Evolutionary conservation across 2,797 vertebrate species (phyloP).

Genomic region (Eulemur rubriventer): DNA sequence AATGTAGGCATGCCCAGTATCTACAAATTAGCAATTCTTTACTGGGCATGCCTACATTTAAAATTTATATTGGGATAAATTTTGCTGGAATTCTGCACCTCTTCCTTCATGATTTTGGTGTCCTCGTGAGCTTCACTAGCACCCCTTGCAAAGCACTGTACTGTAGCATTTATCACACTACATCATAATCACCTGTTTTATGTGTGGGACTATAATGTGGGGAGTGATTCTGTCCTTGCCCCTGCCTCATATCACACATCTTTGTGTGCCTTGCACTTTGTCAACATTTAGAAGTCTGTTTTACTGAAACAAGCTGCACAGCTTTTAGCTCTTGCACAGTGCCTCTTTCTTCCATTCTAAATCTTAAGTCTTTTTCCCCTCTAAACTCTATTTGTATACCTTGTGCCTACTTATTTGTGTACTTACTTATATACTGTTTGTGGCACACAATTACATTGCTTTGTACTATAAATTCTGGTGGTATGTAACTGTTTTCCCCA

Average conservation of each 20-base stretch:
- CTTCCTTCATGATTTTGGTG: neutral
- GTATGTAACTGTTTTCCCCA: neutral
- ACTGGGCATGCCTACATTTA: neutral
- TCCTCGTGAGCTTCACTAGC: neutral
- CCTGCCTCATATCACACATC: neutral
- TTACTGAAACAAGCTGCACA: neutral
- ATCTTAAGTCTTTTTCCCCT: neutral
- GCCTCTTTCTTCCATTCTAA: neutral
- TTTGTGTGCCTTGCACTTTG: neutral
- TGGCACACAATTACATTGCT: neutral
- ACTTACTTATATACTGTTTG: neutral
- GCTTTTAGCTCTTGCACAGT: neutral
- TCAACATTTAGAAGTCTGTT: neutral
- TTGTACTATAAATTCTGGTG: neutral
- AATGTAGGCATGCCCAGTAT: neutral
- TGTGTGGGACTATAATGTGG: neutral
- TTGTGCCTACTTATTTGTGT: neutral
- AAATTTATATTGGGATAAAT: neutral
- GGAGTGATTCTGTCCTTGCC: neutral
- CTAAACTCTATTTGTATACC: neutral
- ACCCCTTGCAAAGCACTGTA: neutral
- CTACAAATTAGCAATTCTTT: neutral
- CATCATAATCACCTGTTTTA: neutral
- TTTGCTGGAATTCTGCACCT: neutral
- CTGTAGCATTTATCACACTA: neutral